These are phyloP conservation scores for Solea senegalensis DNA, from an alignment of 2,113 vertebrate species.

Conservation along the genomic window DNA sequence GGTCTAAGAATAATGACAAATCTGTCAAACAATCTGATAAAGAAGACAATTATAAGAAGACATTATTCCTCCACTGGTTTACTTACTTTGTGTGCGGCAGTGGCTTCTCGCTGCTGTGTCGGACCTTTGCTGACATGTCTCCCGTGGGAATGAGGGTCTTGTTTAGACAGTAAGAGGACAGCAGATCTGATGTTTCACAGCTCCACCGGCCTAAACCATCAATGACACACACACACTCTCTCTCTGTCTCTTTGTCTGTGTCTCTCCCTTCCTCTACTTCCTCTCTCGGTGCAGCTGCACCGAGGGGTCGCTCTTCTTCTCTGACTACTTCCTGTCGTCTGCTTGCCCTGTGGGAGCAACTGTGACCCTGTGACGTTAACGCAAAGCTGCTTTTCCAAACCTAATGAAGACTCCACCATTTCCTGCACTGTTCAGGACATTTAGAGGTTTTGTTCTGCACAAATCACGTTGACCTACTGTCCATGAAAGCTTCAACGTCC, in stretches of 20 bases:
- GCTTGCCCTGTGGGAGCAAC: slow-evolving; percentile 47
- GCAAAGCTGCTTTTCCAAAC: slow-evolving; percentile 12
- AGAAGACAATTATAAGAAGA: no score
- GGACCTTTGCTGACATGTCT: slow-evolving; percentile 68
- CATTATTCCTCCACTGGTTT: background rate
- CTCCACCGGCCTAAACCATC: slow-evolving; percentile 42
- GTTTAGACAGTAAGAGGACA: slow-evolving; percentile 66
- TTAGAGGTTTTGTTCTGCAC: slow-evolving; percentile 8
- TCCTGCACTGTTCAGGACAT: slow-evolving; percentile 17
- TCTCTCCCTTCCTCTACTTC: slow-evolving; percentile 56
- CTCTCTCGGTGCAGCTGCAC: slow-evolving; percentile 62
- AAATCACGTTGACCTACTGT: slow-evolving; percentile 34
- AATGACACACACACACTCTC: slow-evolving; percentile 14
- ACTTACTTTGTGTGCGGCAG: slow-evolving; percentile 70
- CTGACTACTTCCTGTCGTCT: slow-evolving; percentile 67
- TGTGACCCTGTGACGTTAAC: slow-evolving; percentile 52
- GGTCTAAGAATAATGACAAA: no score
- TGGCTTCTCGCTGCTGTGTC: slow-evolving; percentile 50
- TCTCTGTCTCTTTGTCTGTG: slow-evolving; percentile 25
- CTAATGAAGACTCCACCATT: slow-evolving; percentile 4
- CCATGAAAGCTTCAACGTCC: slow-evolving; percentile 22
- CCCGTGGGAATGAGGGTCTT: slow-evolving; percentile 51
- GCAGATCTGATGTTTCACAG: slow-evolving; percentile 55
- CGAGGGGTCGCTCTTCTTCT: slow-evolving; percentile 35
- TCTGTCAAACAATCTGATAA: no score